A percentile compares a stretch with the other conserved stretches of the same genome.
These are phyloP conservation scores for Aleadryas rufinucha DNA, from an alignment of 2,113 vertebrate genomes.

Conservation along the genomic window DNA sequence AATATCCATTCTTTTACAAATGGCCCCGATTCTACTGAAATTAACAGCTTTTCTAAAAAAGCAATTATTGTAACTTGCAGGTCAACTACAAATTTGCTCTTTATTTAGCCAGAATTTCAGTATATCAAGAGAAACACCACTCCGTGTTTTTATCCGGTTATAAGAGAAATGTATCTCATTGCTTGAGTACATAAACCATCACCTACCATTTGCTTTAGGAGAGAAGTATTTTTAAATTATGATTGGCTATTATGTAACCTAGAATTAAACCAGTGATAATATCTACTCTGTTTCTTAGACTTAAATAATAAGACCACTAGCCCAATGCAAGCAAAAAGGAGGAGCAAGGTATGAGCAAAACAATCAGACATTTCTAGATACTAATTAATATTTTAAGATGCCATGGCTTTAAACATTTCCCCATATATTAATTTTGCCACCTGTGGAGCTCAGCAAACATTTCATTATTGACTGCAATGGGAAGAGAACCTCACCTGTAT, in stretches of 20 bases:
- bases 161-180: not conserved
- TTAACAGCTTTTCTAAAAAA: not conserved
- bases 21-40: not conserved
- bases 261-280: not conserved
- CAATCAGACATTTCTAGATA: not conserved
- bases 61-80: not conserved
- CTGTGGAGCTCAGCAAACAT: not conserved
- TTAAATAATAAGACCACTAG: not conserved
- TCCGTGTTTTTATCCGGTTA: not conserved
- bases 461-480: not conserved
- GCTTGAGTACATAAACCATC: not conserved
- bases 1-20: not conserved
- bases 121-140: not conserved
- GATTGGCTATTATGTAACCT: not conserved
- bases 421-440: not conserved
- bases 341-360: not conserved
- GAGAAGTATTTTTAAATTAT: not conserved
- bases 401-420: not conserved
- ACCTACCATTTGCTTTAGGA: not conserved
- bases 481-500: constrained; percentile 1
- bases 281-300: not conserved
- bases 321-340: not conserved
- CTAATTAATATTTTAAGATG: constrained; percentile 14
- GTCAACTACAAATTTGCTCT: not conserved
- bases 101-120: not conserved